Conservation (phyloP, 2,888 invertebrate species). For the Helleia helle region DNA sequence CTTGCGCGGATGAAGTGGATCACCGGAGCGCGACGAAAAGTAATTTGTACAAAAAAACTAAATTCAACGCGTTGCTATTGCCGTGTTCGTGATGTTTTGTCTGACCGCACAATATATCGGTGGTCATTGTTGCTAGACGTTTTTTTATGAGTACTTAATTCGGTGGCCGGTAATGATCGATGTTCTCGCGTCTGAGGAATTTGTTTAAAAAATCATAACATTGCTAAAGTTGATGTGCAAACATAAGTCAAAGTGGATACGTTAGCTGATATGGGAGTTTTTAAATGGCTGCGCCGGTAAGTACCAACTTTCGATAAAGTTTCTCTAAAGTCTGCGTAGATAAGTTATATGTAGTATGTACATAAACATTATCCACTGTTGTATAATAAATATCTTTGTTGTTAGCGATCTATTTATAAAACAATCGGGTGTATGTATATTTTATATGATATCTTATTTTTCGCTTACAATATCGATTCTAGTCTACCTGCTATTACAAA, state of each 20-base stretch:
- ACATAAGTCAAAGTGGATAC: slow-evolving; percentile 46
- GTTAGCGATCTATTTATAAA: too few species aligned
- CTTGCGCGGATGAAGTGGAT: slow-evolving; percentile 56
- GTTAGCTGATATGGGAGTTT: slow-evolving; percentile 60
- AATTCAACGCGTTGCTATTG: slow-evolving; percentile 70
- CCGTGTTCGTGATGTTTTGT: slow-evolving; percentile 69
- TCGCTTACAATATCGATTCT: too few species aligned
- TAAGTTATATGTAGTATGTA: too few species aligned
- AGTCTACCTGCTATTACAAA: too few species aligned
- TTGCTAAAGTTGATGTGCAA: slow-evolving; percentile 17
- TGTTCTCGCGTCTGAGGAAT: slow-evolving; percentile 37
- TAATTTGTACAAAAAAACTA: slow-evolving; percentile 71
- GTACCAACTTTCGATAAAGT: too few species aligned
- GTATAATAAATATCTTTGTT: too few species aligned
- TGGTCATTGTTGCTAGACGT: slow-evolving; percentile 65
- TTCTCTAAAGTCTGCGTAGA: too few species aligned
- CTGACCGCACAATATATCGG: slow-evolving; percentile 70
- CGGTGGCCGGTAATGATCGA: slow-evolving; percentile 56
- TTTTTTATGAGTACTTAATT: slow-evolving; percentile 52
- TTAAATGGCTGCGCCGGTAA: slow-evolving; percentile 70
- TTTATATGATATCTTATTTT: too few species aligned
- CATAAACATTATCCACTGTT: too few species aligned
- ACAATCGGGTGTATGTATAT: too few species aligned
- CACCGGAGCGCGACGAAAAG: slow-evolving; percentile 70
- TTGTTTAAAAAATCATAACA: slow-evolving; percentile 42